Percentiles rank a stretch among this genome's conserved stretches.
Evolutionary conservation across 2,888 invertebrate species (phyloP).

Genomic region (Conus canariensis): DNA sequence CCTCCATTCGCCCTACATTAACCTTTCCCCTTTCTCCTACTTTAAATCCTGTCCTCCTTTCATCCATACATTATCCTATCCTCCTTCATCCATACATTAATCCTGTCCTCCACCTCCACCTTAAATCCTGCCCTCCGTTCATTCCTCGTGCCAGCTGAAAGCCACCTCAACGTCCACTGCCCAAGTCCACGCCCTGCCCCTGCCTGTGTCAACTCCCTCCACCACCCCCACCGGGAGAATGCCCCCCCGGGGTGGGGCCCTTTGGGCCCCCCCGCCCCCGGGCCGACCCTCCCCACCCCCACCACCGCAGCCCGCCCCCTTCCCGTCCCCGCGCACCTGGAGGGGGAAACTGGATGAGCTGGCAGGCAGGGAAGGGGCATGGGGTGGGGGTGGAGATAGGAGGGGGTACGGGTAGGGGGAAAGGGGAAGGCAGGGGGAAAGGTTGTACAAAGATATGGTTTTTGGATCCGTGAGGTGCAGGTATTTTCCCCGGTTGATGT

Average conservation of each 20-base stretch:
- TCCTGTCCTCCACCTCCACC: neutral
- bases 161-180: conserved; percentile 70
- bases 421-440: neutral
- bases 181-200: conserved; percentile 74
- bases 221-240: conserved; percentile 75
- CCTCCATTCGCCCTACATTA: too few species aligned
- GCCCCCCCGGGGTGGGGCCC: conserved; percentile 42
- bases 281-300: conserved; percentile 19
- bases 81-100: neutral
- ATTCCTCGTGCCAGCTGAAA: conserved; percentile 52
- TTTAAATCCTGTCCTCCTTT: too few species aligned
- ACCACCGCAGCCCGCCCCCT: conserved; percentile 42
- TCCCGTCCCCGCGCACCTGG: conserved; percentile 66
- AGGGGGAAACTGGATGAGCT: conserved; percentile 73
- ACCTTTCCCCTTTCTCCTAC: too few species aligned
- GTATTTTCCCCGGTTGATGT: too few species aligned
- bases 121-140: neutral
- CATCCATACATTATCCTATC: neutral
- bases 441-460: too few species aligned
- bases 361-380: conserved; percentile 53
- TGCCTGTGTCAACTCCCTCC: conserved; percentile 76
- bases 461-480: too few species aligned
- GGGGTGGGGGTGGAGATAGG: neutral
- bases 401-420: neutral
- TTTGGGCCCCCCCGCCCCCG: conserved; percentile 37